These are phyloP conservation scores for Pantherophis guttatus DNA, from an alignment of 2,113 vertebrate species.

Conservation along the genomic window DNA sequence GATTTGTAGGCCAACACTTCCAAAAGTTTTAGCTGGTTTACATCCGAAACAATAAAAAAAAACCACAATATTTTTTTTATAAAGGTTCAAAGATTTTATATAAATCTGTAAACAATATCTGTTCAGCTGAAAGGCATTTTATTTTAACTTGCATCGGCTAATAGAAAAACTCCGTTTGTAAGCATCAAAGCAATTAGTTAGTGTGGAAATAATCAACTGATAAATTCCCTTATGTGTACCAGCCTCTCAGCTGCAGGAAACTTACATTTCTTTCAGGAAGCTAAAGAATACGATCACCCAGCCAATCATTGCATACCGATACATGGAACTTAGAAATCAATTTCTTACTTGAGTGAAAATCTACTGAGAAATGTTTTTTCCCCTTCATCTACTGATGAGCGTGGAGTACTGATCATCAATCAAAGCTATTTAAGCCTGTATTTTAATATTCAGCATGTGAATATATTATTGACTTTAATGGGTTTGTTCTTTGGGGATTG, in stretches of 20 bases:
- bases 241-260: not conserved
- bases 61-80: too few species aligned
- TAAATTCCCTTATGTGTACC: not conserved
- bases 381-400: not conserved
- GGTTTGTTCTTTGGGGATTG: not conserved
- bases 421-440: not conserved
- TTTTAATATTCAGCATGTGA: not conserved
- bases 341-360: not conserved
- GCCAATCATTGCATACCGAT: not conserved
- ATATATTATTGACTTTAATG: not conserved
- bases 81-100: too few species aligned
- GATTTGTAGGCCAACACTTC: not conserved
- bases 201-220: not conserved
- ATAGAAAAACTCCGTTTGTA: not conserved
- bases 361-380: not conserved
- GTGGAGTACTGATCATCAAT: not conserved
- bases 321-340: not conserved
- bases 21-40: not conserved
- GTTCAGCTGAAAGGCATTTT: not conserved
- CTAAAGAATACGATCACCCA: not conserved
- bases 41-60: not conserved
- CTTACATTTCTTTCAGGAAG: not conserved
- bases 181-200: not conserved
- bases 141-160: not conserved
- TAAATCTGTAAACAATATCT: not conserved